Evolutionary conservation across 2,113 vertebrate species (phyloP).

Genomic region (Rhinolophus sinicus): DNA sequence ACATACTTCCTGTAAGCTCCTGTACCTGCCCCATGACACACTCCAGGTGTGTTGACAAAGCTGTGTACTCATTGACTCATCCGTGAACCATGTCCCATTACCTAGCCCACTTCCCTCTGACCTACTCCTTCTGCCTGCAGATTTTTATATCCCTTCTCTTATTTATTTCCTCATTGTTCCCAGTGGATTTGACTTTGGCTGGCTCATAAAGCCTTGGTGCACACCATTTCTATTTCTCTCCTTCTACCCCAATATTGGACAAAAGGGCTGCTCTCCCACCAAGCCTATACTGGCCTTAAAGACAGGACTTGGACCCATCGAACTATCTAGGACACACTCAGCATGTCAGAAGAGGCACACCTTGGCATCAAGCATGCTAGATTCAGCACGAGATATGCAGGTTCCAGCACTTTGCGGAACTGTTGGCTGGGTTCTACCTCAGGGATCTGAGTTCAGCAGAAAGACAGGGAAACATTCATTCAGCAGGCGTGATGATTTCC

Average conservation of each 20-base stretch:
- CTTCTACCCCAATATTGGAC: not conserved
- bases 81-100: not conserved
- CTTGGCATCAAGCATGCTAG: not conserved
- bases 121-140: not conserved
- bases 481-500: not conserved
- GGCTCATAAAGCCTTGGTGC: not conserved
- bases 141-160: not conserved
- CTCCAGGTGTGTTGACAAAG: not conserved
- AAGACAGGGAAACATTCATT: not conserved
- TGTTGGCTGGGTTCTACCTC: not conserved
- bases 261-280: not conserved
- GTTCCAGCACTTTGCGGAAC: not conserved
- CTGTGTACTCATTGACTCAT: not conserved
- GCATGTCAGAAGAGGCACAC: not conserved
- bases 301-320: not conserved
- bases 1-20: not conserved
- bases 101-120: not conserved
- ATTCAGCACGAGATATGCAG: not conserved
- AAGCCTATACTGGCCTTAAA: not conserved
- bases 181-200: not conserved
- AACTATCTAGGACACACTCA: not conserved
- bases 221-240: not conserved
- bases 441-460: not conserved
- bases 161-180: not conserved
- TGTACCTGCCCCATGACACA: not conserved